These are phyloP conservation scores for Abscondita cerata DNA, from an alignment of 2,888 invertebrate genomes.

Conservation along the genomic window DNA sequence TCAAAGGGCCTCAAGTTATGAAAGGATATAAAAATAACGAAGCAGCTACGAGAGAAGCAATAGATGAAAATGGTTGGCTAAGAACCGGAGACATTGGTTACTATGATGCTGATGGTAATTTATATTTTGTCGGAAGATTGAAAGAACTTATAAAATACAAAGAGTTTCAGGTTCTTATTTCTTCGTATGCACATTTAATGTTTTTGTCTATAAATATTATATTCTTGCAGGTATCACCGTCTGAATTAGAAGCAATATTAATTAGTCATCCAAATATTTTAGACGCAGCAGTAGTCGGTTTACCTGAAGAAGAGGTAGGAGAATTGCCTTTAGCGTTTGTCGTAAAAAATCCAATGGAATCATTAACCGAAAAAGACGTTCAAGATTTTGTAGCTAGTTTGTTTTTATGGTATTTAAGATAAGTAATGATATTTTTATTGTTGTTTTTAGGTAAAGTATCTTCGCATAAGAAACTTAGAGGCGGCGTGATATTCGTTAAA, in stretches of 20 bases:
- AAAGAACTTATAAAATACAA: constrained; percentile 91
- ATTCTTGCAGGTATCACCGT: constrained; percentile 73
- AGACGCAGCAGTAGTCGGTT: constrained; percentile 84
- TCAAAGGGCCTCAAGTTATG: constrained; percentile 69
- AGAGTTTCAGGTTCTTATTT: constrained; percentile 79
- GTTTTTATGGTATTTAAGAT: not conserved
- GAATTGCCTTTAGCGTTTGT: constrained; percentile 81
- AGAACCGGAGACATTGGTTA: constrained; percentile 83
- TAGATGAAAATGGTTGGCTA: constrained; percentile 77
- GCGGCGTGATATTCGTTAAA: constrained; percentile 74
- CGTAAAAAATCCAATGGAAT: constrained; percentile 65
- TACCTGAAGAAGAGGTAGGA: constrained; percentile 75
- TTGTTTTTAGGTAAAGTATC: constrained; percentile 63
- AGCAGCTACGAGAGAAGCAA: constrained; percentile 65
- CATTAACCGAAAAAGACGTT: constrained; percentile 59
- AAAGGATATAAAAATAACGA: constrained; percentile 78
- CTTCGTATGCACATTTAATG: too few relatives aligned
- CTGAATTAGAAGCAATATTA: constrained; percentile 83
- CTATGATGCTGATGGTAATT: constrained; percentile 74
- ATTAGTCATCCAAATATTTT: constrained; percentile 74
- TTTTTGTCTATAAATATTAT: too few relatives aligned
- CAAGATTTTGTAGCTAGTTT: constrained; percentile 56
- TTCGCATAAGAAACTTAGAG: constrained; percentile 73
- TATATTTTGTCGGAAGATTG: constrained; percentile 80
- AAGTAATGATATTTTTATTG: not conserved